phyloP scores from a whole-genome alignment of 2,888 invertebrate species.

The Bedellia somnulentella region DNA sequence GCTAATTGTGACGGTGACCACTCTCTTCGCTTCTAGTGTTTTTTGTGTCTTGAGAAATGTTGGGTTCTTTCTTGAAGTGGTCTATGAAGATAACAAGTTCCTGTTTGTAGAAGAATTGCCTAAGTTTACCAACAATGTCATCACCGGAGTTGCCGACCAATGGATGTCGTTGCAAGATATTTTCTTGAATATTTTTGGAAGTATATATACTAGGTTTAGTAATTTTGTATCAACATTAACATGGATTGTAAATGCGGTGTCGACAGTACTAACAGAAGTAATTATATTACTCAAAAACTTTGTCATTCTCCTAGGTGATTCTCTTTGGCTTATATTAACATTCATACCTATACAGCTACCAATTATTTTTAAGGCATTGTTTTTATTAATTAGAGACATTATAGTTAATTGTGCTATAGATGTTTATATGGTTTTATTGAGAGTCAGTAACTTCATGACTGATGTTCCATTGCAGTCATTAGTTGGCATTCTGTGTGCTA shows the following conservation, averaged over 20 bases:
- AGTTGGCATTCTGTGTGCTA: slow-evolving; percentile 35
- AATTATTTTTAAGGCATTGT: slow-evolving; percentile 20
- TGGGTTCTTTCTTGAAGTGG: slow-evolving; percentile 31
- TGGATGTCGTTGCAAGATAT: slow-evolving; percentile 17
- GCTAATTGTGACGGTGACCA: slow-evolving; percentile 26
- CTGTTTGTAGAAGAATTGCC: slow-evolving; percentile 43
- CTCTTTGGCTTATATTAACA: slow-evolving; percentile 38
- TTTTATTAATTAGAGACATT: slow-evolving; percentile 18
- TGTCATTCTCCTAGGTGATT: slow-evolving; percentile 32
- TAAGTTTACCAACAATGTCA: slow-evolving; percentile 17
- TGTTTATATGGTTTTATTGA: slow-evolving; percentile 31
- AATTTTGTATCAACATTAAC: slow-evolving; percentile 15
- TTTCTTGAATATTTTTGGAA: slow-evolving; percentile 15
- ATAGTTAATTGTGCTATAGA: slow-evolving; percentile 19
- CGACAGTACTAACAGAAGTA: slow-evolving; percentile 24
- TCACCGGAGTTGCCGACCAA: slow-evolving; percentile 10
- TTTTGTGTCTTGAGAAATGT: slow-evolving; percentile 18
- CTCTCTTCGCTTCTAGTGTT: slow-evolving; percentile 19
- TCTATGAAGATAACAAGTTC: slow-evolving; percentile 42
- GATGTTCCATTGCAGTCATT: slow-evolving; percentile 52
- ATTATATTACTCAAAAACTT: slow-evolving; percentile 23
- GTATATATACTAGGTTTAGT: slow-evolving; percentile 16
- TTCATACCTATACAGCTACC: slow-evolving; percentile 44
- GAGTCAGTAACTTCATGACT: slow-evolving; percentile 40
- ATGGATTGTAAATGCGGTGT: slow-evolving; percentile 17